Percentiles rank a stretch among this genome's conserved stretches.
Evolutionary conservation across 1,140 invertebrate species (phyloP).

Genomic region (Tetramorium simillimum): DNA sequence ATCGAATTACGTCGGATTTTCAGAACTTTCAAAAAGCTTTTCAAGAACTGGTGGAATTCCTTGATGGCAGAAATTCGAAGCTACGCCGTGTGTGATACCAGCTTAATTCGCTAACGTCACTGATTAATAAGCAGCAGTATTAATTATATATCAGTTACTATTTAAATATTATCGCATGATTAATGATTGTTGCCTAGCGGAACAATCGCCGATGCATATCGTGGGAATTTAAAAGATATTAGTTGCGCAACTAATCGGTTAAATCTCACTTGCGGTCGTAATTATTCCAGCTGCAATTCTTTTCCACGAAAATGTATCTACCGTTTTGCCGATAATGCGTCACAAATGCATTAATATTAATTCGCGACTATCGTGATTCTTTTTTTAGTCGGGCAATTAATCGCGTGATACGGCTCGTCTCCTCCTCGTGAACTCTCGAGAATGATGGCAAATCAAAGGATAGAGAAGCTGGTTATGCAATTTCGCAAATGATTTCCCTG

Average conservation of each 20-base stretch:
- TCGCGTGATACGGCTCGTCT: conserved; percentile 50
- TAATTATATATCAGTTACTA: not conserved
- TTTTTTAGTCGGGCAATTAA: conserved; percentile 57
- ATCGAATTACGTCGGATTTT: conserved; percentile 68
- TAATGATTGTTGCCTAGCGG: not conserved
- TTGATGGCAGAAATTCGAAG: conserved; percentile 28
- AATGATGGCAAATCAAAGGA: conserved; percentile 56
- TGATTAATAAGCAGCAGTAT: not conserved
- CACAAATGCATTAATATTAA: conserved; percentile 39
- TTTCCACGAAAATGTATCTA: not conserved
- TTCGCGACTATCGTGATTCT: conserved; percentile 47
- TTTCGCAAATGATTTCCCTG: conserved; percentile 68
- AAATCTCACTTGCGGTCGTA: not conserved
- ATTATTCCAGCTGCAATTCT: not conserved
- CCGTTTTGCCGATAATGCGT: not conserved
- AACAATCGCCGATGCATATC: not conserved
- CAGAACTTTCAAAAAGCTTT: conserved; percentile 45
- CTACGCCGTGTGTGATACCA: not conserved
- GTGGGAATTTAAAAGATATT: not conserved
- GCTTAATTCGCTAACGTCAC: not conserved
- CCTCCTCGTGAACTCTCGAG: not conserved
- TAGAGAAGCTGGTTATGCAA: conserved; percentile 63
- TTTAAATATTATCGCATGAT: conserved; percentile 5
- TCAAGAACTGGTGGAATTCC: conserved; percentile 17
- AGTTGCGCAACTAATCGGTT: not conserved